Base-by-base conservation (phyloP, 2,888 invertebrate genomes). In the Aleiodes alternator region DNA sequence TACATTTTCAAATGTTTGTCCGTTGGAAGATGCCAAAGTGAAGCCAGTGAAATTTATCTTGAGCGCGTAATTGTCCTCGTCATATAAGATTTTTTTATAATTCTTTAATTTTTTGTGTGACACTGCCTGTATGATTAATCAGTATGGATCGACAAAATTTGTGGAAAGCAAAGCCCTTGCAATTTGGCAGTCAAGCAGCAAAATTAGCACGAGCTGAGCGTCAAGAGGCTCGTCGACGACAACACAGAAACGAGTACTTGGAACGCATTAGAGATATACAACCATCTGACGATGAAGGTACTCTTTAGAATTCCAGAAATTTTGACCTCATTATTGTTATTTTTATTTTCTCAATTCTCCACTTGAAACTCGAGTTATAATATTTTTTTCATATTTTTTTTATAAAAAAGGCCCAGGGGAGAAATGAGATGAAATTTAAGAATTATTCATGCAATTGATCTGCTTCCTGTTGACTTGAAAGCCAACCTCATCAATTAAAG, bases 1-100 rank as follows among this genome's bases (percentile, higher is more conserved):
- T 16, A 14, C 69, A 76, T 71, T 79, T 76, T 71, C 29, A 79
- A 77, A 38, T 64, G 31, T 72, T 73, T 72, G 57, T 64, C 77
- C 72, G 77, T 77, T 75, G 77, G 14, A 50, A 38, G 48, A 71
- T 59, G 71, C 12, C 61, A 61, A 38, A 61, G 61, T 11, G 38
- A 61, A 61, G 34, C 61, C n/a, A 38, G 9, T 34, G 38, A 57
- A 31, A 11, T 12, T 57, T 31, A n/a, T 7, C 14, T 14, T 1
- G 7, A 12, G 14, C 43, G 43, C 43, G 43, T 61, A 55, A 14
- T 38, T 61, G 14, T 5, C 6, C n/a, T n/a, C 6, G 34, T 34
- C 14, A n/a, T n/a, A 7, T 14, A 34, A 3, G 0, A 14, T 16
- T 8, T 14, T 38, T 14, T 8, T 31, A 12, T 61, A 12, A 1